These are phyloP conservation scores for Monopis laevigella DNA, from an alignment of 2,888 invertebrate species.

Conservation along the genomic window DNA sequence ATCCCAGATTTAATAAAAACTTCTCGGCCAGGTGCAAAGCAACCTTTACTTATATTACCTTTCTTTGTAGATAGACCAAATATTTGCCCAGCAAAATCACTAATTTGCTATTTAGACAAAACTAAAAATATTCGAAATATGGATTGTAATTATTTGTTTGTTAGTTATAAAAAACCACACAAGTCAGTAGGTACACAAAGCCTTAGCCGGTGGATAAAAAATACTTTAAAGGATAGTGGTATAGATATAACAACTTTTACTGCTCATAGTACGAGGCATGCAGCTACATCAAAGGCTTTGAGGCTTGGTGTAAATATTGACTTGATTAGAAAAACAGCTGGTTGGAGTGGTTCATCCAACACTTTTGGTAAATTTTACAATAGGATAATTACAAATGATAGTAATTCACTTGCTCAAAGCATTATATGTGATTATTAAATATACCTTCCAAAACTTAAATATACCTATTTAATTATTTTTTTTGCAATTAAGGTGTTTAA, in stretches of 20 bases:
- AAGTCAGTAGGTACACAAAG: slow-evolving; percentile 16
- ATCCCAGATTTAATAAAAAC: slow-evolving; percentile 15
- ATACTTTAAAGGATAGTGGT: slow-evolving; percentile 16
- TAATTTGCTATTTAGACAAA: slow-evolving; percentile 16
- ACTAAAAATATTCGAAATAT: too few relatives aligned
- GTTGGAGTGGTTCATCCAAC: slow-evolving; percentile 19
- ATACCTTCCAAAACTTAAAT: too few relatives aligned
- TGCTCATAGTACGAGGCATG: slow-evolving; percentile 22
- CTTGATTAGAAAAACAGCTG: slow-evolving; percentile 19
- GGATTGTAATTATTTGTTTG: slow-evolving; percentile 12
- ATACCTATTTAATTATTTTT: too few relatives aligned
- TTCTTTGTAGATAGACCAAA: slow-evolving; percentile 17
- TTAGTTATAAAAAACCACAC: slow-evolving; percentile 16
- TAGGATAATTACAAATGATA: slow-evolving; percentile 15
- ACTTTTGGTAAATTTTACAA: slow-evolving; percentile 22
- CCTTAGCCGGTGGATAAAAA: slow-evolving; percentile 21
- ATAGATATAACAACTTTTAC: slow-evolving; percentile 16
- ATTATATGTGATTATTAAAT: too few relatives aligned
- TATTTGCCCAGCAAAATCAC: slow-evolving; percentile 17
- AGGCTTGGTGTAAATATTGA: slow-evolving; percentile 21
- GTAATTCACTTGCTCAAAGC: background rate
- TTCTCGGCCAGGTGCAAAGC: slow-evolving; percentile 11
- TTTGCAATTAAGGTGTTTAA: too few relatives aligned
- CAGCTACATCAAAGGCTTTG: slow-evolving; percentile 22
- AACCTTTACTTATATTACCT: slow-evolving; percentile 17